Evolutionary conservation across 2,113 vertebrate genomes (phyloP), one percentile per base, ranked within the genome.

Genomic region (Taurulus bubalis): DNA sequence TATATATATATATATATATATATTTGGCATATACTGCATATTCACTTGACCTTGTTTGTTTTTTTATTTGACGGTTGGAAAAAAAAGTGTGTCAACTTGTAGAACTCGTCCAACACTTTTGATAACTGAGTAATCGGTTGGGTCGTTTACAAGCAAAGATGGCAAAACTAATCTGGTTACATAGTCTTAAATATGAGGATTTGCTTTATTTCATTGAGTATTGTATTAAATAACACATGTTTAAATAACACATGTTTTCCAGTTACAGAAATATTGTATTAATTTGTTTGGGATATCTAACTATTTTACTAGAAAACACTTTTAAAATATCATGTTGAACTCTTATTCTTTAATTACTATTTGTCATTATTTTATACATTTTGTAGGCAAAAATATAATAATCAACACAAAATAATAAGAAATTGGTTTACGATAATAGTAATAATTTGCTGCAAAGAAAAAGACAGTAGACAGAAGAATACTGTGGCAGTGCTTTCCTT

Each of bases 321-420:
- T 20, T 8, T 49, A 6, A 1, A 20, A 49, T 2, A 20, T 49
- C 18, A 49, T 49, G 7, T 49, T 49, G 18, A 49, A 22, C 47
- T 47, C 45, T 47, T 47, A 6, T 53, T 53, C 8, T n/a, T 22
- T 53, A 8, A 53, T 49, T 49, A 18, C 20, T 24, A 53, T 53
- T 53, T 6, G 22, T 53, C 22, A 53, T n/a, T 10, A 53, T 15
- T 26, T 42, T 45, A 24, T 32, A 36, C 56, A 73, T 38, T 47
- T 47, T 42, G 4, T n/a, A n/a, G 16, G 14, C 8, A 11, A 45
- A 22, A 36, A 24, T 30, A 77, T 66, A 28, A 51, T 7, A 34
- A 66, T 56, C 26, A 8, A 55, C 20, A 59, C 67, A 70, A 59
- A 83, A 70, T 42, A 79, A 85, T 72, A 34, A 75, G 72, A 20